phyloP scores from a whole-genome alignment of 2,888 invertebrate genomes.

The Lochmaea crataegi region DNA sequence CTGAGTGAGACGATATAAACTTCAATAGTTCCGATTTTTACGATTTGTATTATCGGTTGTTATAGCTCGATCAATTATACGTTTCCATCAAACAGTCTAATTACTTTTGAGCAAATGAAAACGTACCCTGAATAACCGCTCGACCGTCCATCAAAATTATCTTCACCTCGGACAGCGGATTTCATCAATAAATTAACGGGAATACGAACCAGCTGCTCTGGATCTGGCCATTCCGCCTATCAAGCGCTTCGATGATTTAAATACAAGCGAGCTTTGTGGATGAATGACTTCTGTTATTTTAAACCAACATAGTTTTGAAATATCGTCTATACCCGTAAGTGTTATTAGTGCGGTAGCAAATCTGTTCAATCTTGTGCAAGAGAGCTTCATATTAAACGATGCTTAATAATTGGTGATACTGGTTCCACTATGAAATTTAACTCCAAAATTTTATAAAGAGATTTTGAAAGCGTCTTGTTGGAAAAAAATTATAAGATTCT shows the following conservation, averaged over 20 bases:
- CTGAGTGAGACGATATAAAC: not conserved
- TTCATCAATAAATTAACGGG: conserved; percentile 15
- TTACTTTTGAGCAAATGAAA: conserved; percentile 14
- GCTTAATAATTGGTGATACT: too few species aligned
- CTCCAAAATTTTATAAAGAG: too few species aligned
- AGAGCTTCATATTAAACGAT: too few species aligned
- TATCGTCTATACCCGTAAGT: not conserved
- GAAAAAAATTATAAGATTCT: too few species aligned
- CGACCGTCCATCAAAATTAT: conserved; percentile 16
- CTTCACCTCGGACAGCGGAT: conserved; percentile 12
- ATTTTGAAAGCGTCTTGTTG: too few species aligned
- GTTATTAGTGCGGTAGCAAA: not conserved
- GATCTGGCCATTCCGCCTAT: conserved; percentile 4
- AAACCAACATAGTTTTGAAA: not conserved
- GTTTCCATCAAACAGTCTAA: conserved; percentile 4
- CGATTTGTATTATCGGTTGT: not conserved
- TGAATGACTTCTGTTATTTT: not conserved
- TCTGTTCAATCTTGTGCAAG: too few species aligned
- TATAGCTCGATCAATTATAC: not conserved
- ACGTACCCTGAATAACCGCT: conserved; percentile 9
- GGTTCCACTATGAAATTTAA: too few species aligned
- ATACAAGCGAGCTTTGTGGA: not conserved
- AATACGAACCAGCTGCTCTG: not conserved
- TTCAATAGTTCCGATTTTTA: not conserved
- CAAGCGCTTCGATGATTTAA: conserved; percentile 6